Percentiles rank a stretch among this genome's conserved stretches.
Evolutionary conservation across 2,113 vertebrate species (phyloP).

Genomic region (Phasianus colchicus): DNA sequence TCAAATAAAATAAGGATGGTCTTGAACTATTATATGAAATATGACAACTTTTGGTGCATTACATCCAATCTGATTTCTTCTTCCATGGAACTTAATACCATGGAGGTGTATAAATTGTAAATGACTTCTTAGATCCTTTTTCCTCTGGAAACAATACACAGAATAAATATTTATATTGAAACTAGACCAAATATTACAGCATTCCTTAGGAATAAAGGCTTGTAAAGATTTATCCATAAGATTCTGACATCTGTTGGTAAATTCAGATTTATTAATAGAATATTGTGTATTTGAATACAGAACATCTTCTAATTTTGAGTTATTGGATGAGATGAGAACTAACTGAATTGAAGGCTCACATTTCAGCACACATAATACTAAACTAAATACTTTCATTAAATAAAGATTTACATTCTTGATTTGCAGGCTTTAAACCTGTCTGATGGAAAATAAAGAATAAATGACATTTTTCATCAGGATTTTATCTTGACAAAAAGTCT

Average conservation of each 20-base stretch:
- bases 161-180: neutral
- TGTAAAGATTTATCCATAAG: neutral
- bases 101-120: neutral
- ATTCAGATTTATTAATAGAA: neutral
- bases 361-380: neutral
- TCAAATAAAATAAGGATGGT: neutral
- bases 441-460: conserved; percentile 56
- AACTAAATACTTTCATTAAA: conserved; percentile 47
- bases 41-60: neutral
- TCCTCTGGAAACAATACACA: neutral
- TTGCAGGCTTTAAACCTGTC: conserved; percentile 36
- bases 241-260: neutral
- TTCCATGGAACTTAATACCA: neutral
- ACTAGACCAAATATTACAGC: neutral
- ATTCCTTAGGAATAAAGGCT: neutral
- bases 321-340: neutral
- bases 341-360: neutral
- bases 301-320: neutral
- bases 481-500: conserved; percentile 49
- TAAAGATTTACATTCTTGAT: conserved; percentile 9
- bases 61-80: neutral
- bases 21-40: neutral
- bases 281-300: neutral
- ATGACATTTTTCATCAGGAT: conserved; percentile 63
- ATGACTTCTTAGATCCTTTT: neutral